Base-by-base conservation (phyloP, 2,888 invertebrate genomes). In the Stenolophus ochropezus region DNA sequence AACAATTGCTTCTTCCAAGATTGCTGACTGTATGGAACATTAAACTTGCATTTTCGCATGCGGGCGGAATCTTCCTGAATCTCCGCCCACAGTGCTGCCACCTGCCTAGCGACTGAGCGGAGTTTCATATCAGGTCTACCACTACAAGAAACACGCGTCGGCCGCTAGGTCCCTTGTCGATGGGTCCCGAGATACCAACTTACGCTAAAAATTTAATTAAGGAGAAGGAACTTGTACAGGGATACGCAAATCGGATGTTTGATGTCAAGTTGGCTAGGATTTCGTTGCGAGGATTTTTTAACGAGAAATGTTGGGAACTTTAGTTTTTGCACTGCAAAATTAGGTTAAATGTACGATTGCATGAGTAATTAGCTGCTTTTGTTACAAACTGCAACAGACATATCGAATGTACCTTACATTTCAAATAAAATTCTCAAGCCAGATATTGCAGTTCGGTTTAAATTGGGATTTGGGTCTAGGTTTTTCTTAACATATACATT, bases 201-300 rank as follows among this genome's bases (percentile, higher is more conserved):
- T 56, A n/a, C 11, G 56, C 21, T 56, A 56, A 56, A 56, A 56
- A 56, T 56, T 56, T 56, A 56, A 56, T 21, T 56, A 56, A 20
- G 20, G 21, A 20, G 20, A 21, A 56, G 21, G 21, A 56, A 56
- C 21, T 56, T 56, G 56, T 21, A 5, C 11, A 5, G 5, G 56
- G 4, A 11, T 56, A 56, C 21, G 56, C 56, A 21, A 56, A 21
- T 56, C 21, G 21, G 0, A 20, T 18, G 21, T 56, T 56, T 56
- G 56, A 20, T 56, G 56, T 56, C 6, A 56, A 21, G 20, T 56
- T 56, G 21, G 51, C 14, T 51, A 14, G 14, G 51, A 14, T 51
- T 51, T 16, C 51, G 18, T 1, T 16, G 8, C 4, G 51, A 51
- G 18, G 18, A 51, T 18, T 51, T 16, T 51, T 51, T 51, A 51